These are phyloP conservation scores for Acipenser oxyrinchus DNA, from an alignment of 2,797 vertebrate genomes.

Conservation along the genomic window DNA sequence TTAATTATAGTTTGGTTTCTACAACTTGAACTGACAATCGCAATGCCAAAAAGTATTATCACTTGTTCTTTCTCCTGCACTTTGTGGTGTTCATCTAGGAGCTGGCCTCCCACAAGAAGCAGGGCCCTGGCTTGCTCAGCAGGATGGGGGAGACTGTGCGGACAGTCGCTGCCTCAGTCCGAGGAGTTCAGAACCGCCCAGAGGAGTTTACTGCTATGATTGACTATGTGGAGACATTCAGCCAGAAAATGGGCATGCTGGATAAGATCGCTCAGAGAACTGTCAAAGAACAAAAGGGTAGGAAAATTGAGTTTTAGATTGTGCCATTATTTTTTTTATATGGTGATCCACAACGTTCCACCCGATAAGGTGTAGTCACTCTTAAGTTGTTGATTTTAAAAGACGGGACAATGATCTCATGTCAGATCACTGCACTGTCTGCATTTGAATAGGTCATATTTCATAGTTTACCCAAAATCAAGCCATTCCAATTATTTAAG, in stretches of 20 bases:
- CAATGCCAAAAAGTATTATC: neutral
- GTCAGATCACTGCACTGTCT: too few relatives aligned
- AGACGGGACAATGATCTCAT: too few relatives aligned
- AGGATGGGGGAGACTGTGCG: slow-evolving; percentile 82
- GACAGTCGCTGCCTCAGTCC: slow-evolving; percentile 75
- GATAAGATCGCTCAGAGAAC: slow-evolving; percentile 90
- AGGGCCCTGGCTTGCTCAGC: slow-evolving; percentile 79
- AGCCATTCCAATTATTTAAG: too few relatives aligned
- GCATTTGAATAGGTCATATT: too few relatives aligned
- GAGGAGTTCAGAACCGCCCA: slow-evolving; percentile 73
- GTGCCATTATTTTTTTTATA: too few relatives aligned
- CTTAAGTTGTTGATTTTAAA: too few relatives aligned
- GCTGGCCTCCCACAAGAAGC: slow-evolving; percentile 76
- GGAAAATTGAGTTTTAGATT: slow-evolving; percentile 15
- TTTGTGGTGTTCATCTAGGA: slow-evolving; percentile 54
- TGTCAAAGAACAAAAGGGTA: slow-evolving; percentile 84
- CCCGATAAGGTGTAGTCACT: too few relatives aligned
- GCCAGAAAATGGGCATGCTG: slow-evolving; percentile 74
- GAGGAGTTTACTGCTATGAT: slow-evolving; percentile 76
- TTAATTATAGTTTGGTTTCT: too few relatives aligned
- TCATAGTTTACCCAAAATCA: too few relatives aligned
- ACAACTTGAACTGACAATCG: too few relatives aligned
- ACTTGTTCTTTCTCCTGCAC: slow-evolving; percentile 9
- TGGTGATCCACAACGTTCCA: too few relatives aligned
- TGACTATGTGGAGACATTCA: slow-evolving; percentile 77